These are phyloP conservation scores for Collichthys lucidus DNA, from an alignment of 2,113 vertebrate genomes.

Conservation along the genomic window DNA sequence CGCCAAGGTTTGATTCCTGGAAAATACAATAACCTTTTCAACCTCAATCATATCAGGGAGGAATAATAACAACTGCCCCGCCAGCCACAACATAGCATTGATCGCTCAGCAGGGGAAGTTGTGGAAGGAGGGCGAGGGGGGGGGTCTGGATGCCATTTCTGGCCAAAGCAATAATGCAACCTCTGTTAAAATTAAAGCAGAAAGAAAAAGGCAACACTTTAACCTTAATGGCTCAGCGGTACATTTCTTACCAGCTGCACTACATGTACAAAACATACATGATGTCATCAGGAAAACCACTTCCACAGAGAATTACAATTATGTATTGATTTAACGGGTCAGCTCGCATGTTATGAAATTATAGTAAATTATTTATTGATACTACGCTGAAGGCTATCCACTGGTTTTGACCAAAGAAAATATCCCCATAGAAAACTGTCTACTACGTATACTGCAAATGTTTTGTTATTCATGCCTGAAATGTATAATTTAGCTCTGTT, in stretches of 20 bases:
- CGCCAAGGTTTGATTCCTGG: conserved; percentile 9
- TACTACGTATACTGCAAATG: too few species aligned
- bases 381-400: background rate
- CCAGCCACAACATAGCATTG: conserved; percentile 21
- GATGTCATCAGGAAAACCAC: background rate
- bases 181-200: conserved; percentile 24
- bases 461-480: too few species aligned
- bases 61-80: conserved; percentile 34
- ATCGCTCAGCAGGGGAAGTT: conserved; percentile 1
- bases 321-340: background rate
- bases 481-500: too few species aligned
- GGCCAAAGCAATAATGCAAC: conserved; percentile 17
- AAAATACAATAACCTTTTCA: conserved; percentile 58
- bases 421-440: too few species aligned
- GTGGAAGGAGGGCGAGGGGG: background rate
- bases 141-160: conserved; percentile 4
- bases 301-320: background rate
- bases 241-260: background rate
- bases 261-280: background rate
- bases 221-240: conserved; percentile 8
- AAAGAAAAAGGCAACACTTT: conserved; percentile 21
- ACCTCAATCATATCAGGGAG: conserved; percentile 42
- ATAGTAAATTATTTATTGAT: background rate
- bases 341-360: background rate
- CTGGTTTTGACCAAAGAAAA: background rate